phyloP scores from a whole-genome alignment of 1,140 invertebrate genomes.

The Scaptomyza hsui region DNA sequence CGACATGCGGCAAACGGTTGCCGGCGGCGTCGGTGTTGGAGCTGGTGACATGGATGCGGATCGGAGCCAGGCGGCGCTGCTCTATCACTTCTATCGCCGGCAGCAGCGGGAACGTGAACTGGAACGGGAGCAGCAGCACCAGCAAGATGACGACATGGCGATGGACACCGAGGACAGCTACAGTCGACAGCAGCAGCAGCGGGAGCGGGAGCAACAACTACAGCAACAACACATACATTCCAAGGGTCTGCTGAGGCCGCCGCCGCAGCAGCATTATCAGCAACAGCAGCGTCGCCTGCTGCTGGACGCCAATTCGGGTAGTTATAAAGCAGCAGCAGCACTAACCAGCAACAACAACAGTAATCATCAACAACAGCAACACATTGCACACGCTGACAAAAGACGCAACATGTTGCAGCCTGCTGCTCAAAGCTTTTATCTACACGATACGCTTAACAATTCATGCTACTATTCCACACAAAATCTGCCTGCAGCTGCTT shows the following conservation, averaged over 20 bases:
- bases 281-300: constrained; percentile 60
- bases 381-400: constrained; percentile 6
- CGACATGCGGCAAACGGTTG: constrained; percentile 60
- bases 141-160: constrained; percentile 44
- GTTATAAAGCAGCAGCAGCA: constrained; percentile 60
- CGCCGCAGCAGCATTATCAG: constrained; percentile 60
- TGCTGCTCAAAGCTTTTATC: constrained; percentile 45
- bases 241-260: constrained; percentile 67
- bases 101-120: constrained; percentile 64
- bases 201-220: constrained; percentile 41
- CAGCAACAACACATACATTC: constrained; percentile 69
- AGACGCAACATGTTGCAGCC: constrained; percentile 47
- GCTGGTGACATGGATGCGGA: constrained; percentile 44
- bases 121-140: constrained; percentile 33
- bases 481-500: constrained; percentile 44
- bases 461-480: constrained; percentile 72
- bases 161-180: constrained; percentile 79
- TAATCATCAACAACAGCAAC: constrained; percentile 40
- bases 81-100: constrained; percentile 69
- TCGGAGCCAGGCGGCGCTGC: constrained; percentile 48
- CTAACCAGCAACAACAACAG: constrained; percentile 58
- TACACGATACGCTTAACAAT: constrained; percentile 53
- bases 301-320: constrained; percentile 80
- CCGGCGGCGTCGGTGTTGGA: constrained; percentile 32
- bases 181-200: constrained; percentile 53